Evolutionary conservation across 2,113 vertebrate genomes (phyloP), one percentile per base, ranked within the genome.

Genomic region (Thermophis baileyi): DNA sequence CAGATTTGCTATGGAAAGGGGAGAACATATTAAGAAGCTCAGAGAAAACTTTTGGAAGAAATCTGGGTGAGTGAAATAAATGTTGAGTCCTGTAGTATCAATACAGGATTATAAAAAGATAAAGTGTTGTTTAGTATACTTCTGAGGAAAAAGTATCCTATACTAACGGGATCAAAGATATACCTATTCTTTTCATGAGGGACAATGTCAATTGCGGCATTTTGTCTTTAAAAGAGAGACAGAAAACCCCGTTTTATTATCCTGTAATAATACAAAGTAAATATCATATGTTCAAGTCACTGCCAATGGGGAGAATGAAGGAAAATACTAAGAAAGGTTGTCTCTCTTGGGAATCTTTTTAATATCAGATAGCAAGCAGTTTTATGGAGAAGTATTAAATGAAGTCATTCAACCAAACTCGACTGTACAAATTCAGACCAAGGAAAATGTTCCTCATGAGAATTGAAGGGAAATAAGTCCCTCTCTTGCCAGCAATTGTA

Each of bases 281-380:
- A 93, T 93, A 90, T 89, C 88, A 92, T 40, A 57, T 57, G 24
- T 85, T 85, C 22, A 20, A 50, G 30, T 46, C 88, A 86, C 14
- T 60, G 88, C 46, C 54, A 87, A 85, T 18, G 11, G 22, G 44
- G 8, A 86, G 60, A 63, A 46, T 40, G 74, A 85, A 9, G 30
- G 63, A 89, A 53, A 57, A n/a, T 44, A 63, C 10, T 27, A 63
- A 49, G 88, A 89, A 91, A 94, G 74, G 81, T 89, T 94, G 35
- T 27, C n/a, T 89, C 88, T 54, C 55, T 27, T 51, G 90, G 90
- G 90, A 69, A 49, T 44, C 6, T 81, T 46, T 90, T 90, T 81
- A 94, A 94, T 92, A 94, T 90, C 85, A 90, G 57, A 90, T 81
- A 74, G 90, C 81, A 69, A 93, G 51, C 88, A 74, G 88, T 90